Evolutionary conservation across 2,888 invertebrate species (phyloP).

Genomic region (Thysanoteuthis rhombus): DNA sequence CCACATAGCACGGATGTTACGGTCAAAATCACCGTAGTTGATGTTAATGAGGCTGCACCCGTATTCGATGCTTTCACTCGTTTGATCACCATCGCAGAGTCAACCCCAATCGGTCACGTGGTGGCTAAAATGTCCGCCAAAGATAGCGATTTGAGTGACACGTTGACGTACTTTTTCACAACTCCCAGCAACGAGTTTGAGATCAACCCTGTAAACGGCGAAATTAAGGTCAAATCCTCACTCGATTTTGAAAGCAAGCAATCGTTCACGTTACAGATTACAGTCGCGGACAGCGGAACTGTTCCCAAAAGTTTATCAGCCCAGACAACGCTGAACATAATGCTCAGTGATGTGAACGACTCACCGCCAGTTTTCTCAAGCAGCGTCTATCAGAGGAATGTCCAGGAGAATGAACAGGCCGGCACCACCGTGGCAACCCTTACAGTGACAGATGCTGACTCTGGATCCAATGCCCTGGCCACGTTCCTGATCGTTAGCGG

Average conservation of each 20-base stretch:
- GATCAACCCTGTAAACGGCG: slow-evolving; percentile 43
- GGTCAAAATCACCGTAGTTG: slow-evolving; percentile 44
- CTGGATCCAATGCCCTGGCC: slow-evolving; percentile 38
- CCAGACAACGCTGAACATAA: slow-evolving; percentile 49
- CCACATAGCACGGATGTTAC: slow-evolving; percentile 44
- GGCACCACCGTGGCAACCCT: slow-evolving; percentile 44
- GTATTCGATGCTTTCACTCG: slow-evolving; percentile 41
- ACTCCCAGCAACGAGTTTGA: slow-evolving; percentile 41
- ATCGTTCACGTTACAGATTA: slow-evolving; percentile 38
- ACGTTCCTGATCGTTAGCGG: slow-evolving; percentile 40
- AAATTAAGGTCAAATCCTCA: slow-evolving; percentile 37
- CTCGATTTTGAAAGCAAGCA: slow-evolving; percentile 44
- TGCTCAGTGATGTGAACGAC: slow-evolving; percentile 56
- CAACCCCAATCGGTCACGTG: slow-evolving; percentile 37
- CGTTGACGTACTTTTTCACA: slow-evolving; percentile 44
- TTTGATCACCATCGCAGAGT: slow-evolving; percentile 40
- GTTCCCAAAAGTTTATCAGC: slow-evolving; percentile 37
- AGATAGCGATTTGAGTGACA: slow-evolving; percentile 45
- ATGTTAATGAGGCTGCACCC: slow-evolving; percentile 57
- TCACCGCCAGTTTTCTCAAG: slow-evolving; percentile 55
- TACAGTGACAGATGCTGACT: slow-evolving; percentile 50
- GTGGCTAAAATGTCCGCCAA: slow-evolving; percentile 46
- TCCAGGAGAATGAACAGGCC: slow-evolving; percentile 45
- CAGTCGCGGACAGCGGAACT: slow-evolving; percentile 43
- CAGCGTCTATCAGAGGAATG: slow-evolving; percentile 42